Conservation (phyloP, 1,140 invertebrate species). For the Psilanteris sp. region DNA sequence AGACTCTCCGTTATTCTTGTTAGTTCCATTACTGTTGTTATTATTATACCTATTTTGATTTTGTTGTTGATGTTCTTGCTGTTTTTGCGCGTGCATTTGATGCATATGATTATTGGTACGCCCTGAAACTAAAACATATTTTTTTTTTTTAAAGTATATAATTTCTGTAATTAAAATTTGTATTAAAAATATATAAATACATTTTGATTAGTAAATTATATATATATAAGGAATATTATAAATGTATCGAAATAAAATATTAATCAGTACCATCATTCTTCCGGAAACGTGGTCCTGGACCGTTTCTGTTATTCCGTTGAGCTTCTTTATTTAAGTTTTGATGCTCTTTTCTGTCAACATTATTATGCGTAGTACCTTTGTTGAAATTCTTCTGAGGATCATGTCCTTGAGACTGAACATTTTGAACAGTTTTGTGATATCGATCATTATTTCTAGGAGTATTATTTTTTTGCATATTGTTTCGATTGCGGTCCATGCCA, state of each 20-base stretch:
- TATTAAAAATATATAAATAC: constrained; percentile 4
- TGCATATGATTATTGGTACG: constrained; percentile 16
- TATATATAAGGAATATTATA: too few species aligned
- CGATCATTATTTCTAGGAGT: constrained; percentile 30
- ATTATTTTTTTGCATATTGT: constrained; percentile 18
- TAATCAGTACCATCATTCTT: constrained; percentile 32
- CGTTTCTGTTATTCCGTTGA: constrained; percentile 30
- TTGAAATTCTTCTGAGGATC: constrained; percentile 41
- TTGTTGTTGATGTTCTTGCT: constrained; percentile 2
- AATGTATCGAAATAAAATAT: constrained; percentile 3
- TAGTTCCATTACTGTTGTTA: constrained; percentile 1
- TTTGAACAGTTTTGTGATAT: constrained; percentile 23
- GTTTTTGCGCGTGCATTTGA: constrained; percentile 12
- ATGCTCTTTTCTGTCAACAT: constrained; percentile 17
- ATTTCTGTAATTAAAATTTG: too few species aligned
- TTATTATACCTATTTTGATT: constrained; percentile 16
- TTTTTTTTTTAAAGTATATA: background rate
- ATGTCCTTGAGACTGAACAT: background rate
- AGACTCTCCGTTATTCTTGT: too few species aligned
- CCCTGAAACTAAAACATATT: constrained; percentile 14
- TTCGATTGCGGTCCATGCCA: constrained; percentile 17
- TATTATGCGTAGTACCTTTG: constrained; percentile 8
- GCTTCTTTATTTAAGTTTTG: constrained; percentile 36
- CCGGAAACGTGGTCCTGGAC: constrained; percentile 24
- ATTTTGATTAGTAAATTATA: too few species aligned